A percentile compares a stretch with the other conserved stretches of the same genome.
Evolutionary conservation across 2,797 vertebrate species (phyloP).

Genomic region (Buceros bicornis): DNA sequence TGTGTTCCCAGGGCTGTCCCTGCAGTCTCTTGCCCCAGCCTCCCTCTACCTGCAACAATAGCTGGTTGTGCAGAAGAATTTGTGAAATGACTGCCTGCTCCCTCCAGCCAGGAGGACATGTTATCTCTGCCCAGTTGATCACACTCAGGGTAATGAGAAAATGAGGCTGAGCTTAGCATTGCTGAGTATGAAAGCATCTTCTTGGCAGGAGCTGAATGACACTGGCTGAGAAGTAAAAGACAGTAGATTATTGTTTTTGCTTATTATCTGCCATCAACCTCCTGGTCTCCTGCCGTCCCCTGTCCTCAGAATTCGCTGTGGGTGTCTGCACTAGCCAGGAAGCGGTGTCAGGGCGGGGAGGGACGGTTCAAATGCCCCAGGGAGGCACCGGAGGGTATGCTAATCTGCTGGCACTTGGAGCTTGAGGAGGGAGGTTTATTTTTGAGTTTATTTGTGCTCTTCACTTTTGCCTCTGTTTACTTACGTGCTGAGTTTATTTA

Average conservation of each 20-base stretch:
- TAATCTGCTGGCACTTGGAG: constrained; percentile 42
- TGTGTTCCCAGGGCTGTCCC: constrained; percentile 39
- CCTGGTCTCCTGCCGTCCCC: constrained; percentile 78
- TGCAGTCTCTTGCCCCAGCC: constrained; percentile 52
- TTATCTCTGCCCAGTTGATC: constrained; percentile 81
- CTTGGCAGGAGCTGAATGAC: constrained; percentile 82
- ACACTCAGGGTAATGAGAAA: constrained; percentile 78
- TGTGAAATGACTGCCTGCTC: constrained; percentile 80
- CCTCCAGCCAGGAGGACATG: constrained; percentile 67
- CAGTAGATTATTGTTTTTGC: constrained; percentile 84
- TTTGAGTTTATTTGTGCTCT: constrained; percentile 78
- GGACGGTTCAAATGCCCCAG: not conserved
- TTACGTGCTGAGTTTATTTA: constrained; percentile 78
- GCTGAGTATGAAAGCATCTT: constrained; percentile 81
- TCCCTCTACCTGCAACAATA: constrained; percentile 83
- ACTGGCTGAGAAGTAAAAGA: constrained; percentile 80
- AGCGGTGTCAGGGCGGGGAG: constrained; percentile 13
- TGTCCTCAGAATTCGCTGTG: constrained; percentile 76
- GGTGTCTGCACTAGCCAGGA: constrained; percentile 70
- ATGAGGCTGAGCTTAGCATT: constrained; percentile 80
- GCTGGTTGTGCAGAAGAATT: constrained; percentile 82
- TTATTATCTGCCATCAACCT: constrained; percentile 82
- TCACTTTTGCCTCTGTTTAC: constrained; percentile 79
- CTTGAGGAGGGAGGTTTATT: constrained; percentile 51
- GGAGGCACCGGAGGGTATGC: constrained; percentile 50